Conservation (phyloP, 2,113 vertebrate species). For the Chelonoidis abingdonii region DNA sequence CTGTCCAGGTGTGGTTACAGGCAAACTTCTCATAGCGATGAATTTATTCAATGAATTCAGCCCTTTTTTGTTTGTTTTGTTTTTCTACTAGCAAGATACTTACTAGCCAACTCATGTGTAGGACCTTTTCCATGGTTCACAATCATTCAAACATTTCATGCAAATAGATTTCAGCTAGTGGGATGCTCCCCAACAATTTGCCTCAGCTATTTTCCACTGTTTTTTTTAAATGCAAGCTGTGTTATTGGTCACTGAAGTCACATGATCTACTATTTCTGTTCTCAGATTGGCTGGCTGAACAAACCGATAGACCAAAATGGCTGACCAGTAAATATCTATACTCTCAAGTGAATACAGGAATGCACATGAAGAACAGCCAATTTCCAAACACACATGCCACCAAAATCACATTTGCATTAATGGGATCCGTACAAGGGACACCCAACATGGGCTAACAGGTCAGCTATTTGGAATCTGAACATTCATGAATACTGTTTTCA, state of each 20-base stretch:
- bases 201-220: not conserved
- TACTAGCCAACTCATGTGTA: not conserved
- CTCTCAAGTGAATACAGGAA: not conserved
- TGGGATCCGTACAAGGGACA: conserved; percentile 41
- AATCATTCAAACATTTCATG: not conserved
- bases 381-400: not conserved
- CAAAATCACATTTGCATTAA: conserved; percentile 20
- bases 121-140: not conserved
- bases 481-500: conserved; percentile 51
- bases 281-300: not conserved
- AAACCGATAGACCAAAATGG: not conserved
- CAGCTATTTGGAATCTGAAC: conserved; percentile 62
- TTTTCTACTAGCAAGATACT: not conserved
- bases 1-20: not conserved
- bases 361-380: not conserved
- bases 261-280: not conserved
- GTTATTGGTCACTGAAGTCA: fast-evolving
- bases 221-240: not conserved
- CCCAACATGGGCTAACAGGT: conserved; percentile 50
- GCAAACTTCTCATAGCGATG: not conserved
- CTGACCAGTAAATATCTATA: not conserved
- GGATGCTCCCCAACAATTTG: not conserved
- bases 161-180: not conserved
- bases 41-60: not conserved
- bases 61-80: not conserved